These are phyloP conservation scores for Struthio camelus DNA, from an alignment of 2,113 vertebrate species.

Conservation along the genomic window DNA sequence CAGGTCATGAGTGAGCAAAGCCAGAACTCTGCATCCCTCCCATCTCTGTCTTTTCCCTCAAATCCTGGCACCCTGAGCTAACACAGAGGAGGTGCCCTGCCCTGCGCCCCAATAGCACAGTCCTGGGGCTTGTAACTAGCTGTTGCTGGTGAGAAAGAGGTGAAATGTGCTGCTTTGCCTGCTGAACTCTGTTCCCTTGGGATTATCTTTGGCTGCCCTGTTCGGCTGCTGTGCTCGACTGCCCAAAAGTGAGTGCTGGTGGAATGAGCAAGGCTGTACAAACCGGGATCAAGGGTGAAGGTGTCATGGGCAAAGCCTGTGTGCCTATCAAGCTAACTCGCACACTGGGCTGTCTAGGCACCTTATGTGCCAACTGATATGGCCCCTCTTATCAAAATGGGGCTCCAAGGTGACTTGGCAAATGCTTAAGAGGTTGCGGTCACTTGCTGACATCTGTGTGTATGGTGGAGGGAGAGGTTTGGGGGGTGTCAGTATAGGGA, in stretches of 20 bases:
- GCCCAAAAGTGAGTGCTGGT: not conserved
- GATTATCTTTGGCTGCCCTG: not conserved
- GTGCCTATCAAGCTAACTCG: not conserved
- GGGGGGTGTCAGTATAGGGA: rapidly evolving
- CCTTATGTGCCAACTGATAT: not conserved
- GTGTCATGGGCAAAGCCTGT: not conserved
- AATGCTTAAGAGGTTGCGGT: not conserved
- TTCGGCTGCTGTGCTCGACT: not conserved
- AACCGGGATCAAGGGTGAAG: not conserved
- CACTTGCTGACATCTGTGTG: not conserved
- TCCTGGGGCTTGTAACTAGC: not conserved
- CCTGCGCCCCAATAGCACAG: not conserved
- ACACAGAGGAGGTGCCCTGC: not conserved
- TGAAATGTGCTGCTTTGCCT: not conserved
- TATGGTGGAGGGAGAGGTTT: not conserved
- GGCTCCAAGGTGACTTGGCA: not conserved
- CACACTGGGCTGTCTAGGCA: not conserved
- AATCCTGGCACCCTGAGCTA: not conserved
- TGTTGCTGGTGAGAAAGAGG: not conserved
- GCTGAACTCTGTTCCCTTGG: not conserved
- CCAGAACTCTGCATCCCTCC: no score
- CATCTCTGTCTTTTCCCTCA: not conserved
- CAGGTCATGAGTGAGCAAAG: not conserved
- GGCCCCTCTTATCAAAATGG: not conserved
- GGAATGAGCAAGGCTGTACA: not conserved